A percentile compares a stretch with the other conserved stretches of the same genome.
Conservation (phyloP, 2,113 vertebrate species). For the Alethe castanea region DNA sequence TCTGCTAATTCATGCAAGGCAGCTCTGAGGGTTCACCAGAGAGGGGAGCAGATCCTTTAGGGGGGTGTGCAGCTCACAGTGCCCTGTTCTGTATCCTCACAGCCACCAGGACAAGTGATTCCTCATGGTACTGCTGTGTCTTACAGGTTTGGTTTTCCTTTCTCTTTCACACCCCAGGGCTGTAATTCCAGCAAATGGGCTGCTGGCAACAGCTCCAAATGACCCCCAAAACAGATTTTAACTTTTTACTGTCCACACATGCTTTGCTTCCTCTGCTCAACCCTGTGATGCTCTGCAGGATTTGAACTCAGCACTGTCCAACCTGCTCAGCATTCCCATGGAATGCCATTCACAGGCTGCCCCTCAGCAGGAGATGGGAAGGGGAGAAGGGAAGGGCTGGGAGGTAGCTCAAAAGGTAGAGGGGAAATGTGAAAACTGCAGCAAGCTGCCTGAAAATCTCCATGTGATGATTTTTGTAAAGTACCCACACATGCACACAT, state of each 20-base stretch:
- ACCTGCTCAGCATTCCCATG: not conserved
- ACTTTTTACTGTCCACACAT: not conserved
- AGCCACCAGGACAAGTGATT: not conserved
- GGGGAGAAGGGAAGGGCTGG: not conserved
- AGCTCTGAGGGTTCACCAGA: not conserved
- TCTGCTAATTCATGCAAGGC: not conserved
- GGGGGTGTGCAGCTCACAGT: not conserved
- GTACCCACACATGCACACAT: slow-evolving; percentile 22
- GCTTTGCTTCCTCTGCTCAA: not conserved
- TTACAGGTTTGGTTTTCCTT: not conserved
- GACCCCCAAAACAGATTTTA: not conserved
- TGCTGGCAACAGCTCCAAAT: not conserved
- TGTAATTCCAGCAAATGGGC: not conserved
- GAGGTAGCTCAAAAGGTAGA: not conserved
- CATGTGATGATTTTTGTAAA: not conserved
- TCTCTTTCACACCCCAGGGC: not conserved
- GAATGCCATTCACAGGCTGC: not conserved
- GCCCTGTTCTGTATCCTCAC: not conserved
- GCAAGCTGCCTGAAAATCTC: not conserved
- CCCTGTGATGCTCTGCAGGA: not conserved
- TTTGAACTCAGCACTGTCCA: not conserved
- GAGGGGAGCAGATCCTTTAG: not conserved
- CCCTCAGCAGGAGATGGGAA: not conserved
- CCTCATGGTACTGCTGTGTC: not conserved
- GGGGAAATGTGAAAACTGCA: not conserved